Evolutionary conservation across 2,113 vertebrate species (phyloP), one percentile per base, ranked within the genome.

Genomic region (Nothocercus nigrocapillus): DNA sequence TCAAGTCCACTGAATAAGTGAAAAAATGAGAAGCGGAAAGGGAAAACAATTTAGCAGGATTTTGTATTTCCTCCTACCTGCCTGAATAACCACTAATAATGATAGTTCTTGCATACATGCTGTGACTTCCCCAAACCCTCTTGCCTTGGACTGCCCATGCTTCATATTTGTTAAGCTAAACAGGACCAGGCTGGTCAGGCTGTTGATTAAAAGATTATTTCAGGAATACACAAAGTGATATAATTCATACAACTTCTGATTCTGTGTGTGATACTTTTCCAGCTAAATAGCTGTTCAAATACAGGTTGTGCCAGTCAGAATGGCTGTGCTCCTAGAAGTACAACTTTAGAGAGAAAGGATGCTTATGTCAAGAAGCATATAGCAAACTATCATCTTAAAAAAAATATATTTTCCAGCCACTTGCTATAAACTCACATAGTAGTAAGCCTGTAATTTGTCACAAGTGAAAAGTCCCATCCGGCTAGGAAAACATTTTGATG

Each of bases 1-100:
- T 99, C 95, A 99, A 98, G 97, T 99, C 99, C 99, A 99, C 99
- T 99, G 96, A 34, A 30, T 21, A 63, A 7, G 42, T 13, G 69
- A 82, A 94, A 94, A 45, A 87, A 79, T 28, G 61, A 63, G 62
- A 30, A 58, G 49, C 86, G 49, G 61, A 84, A 72, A 85, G 2
- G 18, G 53, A 70, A 68, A 80, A 61, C 4, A 27, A 88, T 64
- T 86, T 80, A 78, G 77, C 51, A 91, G 63, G 19, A 53, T 62
- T 69, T 82, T 72, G 11, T 36, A 1, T 14, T 82, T 88, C 77
- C 28, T 54, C 42, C 42, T 47, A 22, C 24, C 20, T 75, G 78
- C 30, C 68, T 85, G 25, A 84, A 77, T 1, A 79, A 69, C 7
- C 58, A 16, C 15, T 30, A n/a, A 53, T 56, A 42, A 30, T 7